Conservation (phyloP, 2,797 vertebrate genomes). For the Chelon labrosus region DNA sequence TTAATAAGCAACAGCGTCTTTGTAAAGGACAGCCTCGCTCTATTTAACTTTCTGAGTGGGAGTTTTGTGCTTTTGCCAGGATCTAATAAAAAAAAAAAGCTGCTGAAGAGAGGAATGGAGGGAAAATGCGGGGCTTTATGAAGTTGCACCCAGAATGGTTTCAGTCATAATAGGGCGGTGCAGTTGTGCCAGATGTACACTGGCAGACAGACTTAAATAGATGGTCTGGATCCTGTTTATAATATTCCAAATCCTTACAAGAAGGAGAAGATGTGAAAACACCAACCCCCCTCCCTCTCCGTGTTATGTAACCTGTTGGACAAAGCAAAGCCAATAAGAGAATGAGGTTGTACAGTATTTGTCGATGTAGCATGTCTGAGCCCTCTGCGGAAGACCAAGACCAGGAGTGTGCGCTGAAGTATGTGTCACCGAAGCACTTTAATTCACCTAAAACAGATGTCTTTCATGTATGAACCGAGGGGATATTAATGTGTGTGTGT, state of each 20-base stretch:
- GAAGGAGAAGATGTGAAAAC: conserved; percentile 59
- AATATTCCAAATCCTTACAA: conserved; percentile 62
- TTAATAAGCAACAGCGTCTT: conserved; percentile 57
- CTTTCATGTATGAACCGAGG: conserved; percentile 52
- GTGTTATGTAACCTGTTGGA: conserved; percentile 60
- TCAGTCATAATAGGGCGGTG: conserved; percentile 52
- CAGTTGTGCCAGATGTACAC: conserved; percentile 64
- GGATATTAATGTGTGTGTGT: conserved; percentile 21
- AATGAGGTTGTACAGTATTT: conserved; percentile 28
- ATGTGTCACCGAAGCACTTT: conserved; percentile 17
- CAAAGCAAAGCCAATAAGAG: conserved; percentile 31
- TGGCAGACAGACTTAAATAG: conserved; percentile 66
- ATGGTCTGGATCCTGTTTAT: conserved; percentile 70
- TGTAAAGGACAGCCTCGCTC: conserved; percentile 22
- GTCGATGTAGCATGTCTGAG: not conserved
- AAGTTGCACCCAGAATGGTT: conserved; percentile 57
- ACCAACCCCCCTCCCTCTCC: not conserved
- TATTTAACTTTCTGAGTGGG: conserved; percentile 32
- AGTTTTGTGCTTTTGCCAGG: conserved; percentile 51
- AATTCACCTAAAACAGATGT: conserved; percentile 41
- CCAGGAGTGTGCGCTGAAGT: conserved; percentile 20
- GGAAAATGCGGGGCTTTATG: conserved; percentile 49
- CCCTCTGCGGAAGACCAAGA: conserved; percentile 3
- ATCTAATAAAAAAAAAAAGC: conserved; percentile 57
- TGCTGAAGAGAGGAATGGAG: conserved; percentile 31